Evolutionary conservation across 2,113 vertebrate genomes (phyloP).

Genomic region (Diphyllodes magnificus): DNA sequence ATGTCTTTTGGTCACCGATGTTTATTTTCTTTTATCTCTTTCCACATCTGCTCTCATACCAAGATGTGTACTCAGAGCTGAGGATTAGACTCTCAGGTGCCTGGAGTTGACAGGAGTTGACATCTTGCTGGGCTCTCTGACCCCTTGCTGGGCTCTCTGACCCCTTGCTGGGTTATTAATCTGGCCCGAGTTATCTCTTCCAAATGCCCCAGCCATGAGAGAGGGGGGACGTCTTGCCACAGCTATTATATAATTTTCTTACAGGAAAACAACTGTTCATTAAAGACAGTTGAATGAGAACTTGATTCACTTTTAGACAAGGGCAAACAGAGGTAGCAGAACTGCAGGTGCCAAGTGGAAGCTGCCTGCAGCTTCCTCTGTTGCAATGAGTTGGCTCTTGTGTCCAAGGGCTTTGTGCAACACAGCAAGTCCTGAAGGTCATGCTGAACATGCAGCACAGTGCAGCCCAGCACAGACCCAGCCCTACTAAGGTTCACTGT

Average conservation of each 20-base stretch:
- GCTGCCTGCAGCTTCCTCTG: background rate
- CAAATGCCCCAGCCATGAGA: too few species aligned
- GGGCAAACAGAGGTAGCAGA: background rate
- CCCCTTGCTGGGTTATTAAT: too few species aligned
- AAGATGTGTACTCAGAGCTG: too few species aligned
- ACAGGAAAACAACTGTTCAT: background rate
- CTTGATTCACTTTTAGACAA: background rate
- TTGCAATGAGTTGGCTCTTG: background rate
- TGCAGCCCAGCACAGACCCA: background rate
- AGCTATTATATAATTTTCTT: background rate
- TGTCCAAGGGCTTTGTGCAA: background rate
- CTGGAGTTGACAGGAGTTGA: too few species aligned
- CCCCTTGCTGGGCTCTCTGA: too few species aligned
- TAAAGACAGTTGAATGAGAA: background rate
- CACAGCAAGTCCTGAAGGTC: background rate
- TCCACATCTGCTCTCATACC: too few species aligned
- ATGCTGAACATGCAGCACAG: background rate
- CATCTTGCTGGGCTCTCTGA: too few species aligned
- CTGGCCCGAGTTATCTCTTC: too few species aligned
- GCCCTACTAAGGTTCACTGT: accelerated
- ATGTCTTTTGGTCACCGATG: too few species aligned
- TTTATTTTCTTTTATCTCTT: too few species aligned
- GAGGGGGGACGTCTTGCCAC: too few species aligned
- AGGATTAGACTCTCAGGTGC: too few species aligned
- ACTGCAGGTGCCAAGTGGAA: background rate